phyloP scores from a whole-genome alignment of 2,797 vertebrate genomes.

The Xenentodon cancila region DNA sequence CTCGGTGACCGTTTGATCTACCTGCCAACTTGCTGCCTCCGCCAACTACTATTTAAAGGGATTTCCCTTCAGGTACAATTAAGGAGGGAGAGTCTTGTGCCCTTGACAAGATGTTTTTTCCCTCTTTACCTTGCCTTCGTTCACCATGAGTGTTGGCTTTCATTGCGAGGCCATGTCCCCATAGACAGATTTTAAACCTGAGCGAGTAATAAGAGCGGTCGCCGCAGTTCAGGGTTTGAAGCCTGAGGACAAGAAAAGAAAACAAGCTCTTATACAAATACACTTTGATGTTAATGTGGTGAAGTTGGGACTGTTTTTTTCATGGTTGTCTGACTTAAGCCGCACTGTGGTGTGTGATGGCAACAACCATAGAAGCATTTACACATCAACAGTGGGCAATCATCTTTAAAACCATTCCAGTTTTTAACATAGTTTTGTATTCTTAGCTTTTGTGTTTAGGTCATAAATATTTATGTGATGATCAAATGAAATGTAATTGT shows the following conservation, averaged over 20 bases:
- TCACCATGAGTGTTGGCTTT: conserved; percentile 66
- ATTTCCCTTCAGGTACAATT: conserved; percentile 87
- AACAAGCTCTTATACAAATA: conserved; percentile 81
- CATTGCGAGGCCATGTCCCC: conserved; percentile 48
- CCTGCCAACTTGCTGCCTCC: conserved; percentile 75
- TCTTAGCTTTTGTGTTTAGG: conserved; percentile 42
- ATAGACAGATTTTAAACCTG: conserved; percentile 58
- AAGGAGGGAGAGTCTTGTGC: conserved; percentile 66
- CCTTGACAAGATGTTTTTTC: conserved; percentile 39
- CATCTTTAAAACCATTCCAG: conserved; percentile 65
- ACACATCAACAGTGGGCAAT: conserved; percentile 52
- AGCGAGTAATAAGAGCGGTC: conserved; percentile 60
- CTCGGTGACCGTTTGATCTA: conserved; percentile 80
- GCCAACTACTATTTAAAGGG: conserved; percentile 82
- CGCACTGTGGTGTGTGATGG: conserved; percentile 47
- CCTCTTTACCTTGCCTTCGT: conserved; percentile 55
- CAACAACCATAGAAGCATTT: conserved; percentile 68
- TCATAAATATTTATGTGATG: conserved; percentile 60
- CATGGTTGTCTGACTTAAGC: conserved; percentile 53
- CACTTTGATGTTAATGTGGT: conserved; percentile 77
- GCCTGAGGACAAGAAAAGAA: conserved; percentile 66
- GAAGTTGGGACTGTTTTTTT: conserved; percentile 61
- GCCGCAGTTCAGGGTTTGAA: conserved; percentile 54
- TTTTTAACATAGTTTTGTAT: conserved; percentile 43
- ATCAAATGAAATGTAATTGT: conserved; percentile 63